Evolutionary conservation across 1,140 invertebrate species (phyloP).

Genomic region (Limonius californicus): DNA sequence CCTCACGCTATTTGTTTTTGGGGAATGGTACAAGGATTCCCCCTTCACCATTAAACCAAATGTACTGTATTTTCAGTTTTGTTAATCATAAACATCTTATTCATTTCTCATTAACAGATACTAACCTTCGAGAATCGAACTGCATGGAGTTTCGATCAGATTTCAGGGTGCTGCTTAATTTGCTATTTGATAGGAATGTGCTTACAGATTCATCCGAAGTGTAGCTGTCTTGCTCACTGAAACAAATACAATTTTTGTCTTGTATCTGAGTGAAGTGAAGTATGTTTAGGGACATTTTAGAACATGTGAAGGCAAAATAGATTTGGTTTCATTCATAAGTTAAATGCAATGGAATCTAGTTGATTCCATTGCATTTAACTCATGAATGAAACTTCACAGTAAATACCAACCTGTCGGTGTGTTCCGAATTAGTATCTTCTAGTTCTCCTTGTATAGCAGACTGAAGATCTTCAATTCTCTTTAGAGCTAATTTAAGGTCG

Average conservation of each 20-base stretch:
- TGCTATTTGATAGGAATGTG: constrained; percentile 52
- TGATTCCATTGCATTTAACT: not conserved
- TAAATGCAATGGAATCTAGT: too few species aligned
- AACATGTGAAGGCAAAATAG: too few species aligned
- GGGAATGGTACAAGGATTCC: too few species aligned
- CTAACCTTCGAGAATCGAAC: not conserved
- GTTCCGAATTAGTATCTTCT: constrained; percentile 59
- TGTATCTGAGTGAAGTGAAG: too few species aligned
- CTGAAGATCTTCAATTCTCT: constrained; percentile 80
- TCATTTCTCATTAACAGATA: not conserved
- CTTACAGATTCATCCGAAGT: constrained; percentile 59
- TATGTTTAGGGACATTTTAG: too few species aligned
- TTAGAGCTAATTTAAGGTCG: constrained; percentile 75
- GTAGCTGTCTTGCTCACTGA: constrained; percentile 57
- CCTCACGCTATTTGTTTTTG: too few species aligned
- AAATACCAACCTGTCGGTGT: constrained; percentile 52
- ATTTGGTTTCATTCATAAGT: too few species aligned
- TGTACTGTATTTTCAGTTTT: too few species aligned
- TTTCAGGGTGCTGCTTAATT: not conserved
- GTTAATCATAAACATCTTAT: not conserved
- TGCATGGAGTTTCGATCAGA: not conserved
- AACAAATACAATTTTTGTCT: constrained; percentile 12
- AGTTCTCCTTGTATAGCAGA: constrained; percentile 76
- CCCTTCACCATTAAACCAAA: too few species aligned
- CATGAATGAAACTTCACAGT: too few species aligned